These are phyloP conservation scores for Plebejus melissa DNA, from an alignment of 2,888 invertebrate genomes.

Conservation along the genomic window DNA sequence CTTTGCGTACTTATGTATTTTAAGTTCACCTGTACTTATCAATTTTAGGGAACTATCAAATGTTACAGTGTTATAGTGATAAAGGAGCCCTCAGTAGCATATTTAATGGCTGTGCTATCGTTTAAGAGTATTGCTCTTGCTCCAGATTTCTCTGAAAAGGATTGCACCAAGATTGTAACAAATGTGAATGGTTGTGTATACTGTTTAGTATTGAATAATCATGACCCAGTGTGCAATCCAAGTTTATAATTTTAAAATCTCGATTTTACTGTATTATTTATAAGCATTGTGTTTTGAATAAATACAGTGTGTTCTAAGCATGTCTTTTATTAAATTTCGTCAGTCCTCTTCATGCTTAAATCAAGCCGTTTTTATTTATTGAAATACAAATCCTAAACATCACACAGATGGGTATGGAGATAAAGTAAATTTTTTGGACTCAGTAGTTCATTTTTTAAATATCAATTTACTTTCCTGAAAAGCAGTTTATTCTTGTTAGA, in stretches of 20 bases:
- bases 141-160: constrained; percentile 31
- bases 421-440: too few species aligned
- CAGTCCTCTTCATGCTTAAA: neutral
- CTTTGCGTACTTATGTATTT: constrained; percentile 15
- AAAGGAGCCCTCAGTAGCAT: constrained; percentile 53
- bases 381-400: too few species aligned
- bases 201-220: constrained; percentile 24
- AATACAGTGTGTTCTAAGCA: constrained; percentile 54
- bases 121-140: constrained; percentile 37
- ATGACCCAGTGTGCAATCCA: constrained; percentile 44
- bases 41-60: constrained; percentile 24
- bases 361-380: neutral
- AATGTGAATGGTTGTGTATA: constrained; percentile 26
- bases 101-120: constrained; percentile 64
- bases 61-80: constrained; percentile 37
- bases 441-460: too few species aligned
- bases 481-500: too few species aligned
- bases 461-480: too few species aligned
- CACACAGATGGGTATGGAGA: too few species aligned
- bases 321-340: constrained; percentile 33
- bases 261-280: constrained; percentile 53
- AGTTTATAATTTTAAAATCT: constrained; percentile 52
- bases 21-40: constrained; percentile 24
- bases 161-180: constrained; percentile 24
- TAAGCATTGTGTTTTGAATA: constrained; percentile 62